Conservation (phyloP, 2,888 invertebrate species). For the Osmoderma eremita region DNA sequence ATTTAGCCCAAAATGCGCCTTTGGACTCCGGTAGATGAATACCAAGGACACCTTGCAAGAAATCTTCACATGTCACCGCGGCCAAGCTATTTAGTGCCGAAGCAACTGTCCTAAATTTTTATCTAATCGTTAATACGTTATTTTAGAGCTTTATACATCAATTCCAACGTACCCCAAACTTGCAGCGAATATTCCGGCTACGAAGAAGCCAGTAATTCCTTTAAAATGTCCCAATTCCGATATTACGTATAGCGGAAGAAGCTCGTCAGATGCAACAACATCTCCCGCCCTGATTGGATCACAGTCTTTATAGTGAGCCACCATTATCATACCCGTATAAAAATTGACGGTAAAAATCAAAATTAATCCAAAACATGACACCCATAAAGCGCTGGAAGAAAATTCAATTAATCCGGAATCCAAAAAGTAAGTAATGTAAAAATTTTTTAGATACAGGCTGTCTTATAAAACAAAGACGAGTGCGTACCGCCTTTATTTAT, state of each 20-base stretch:
- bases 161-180: slow-evolving; percentile 81
- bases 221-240: slow-evolving; percentile 78
- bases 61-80: slow-evolving; percentile 90
- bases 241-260: slow-evolving; percentile 91
- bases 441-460: not conserved
- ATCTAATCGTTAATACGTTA: slow-evolving; percentile 46
- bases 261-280: slow-evolving; percentile 79
- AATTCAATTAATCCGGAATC: not conserved
- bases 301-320: slow-evolving; percentile 82
- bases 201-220: slow-evolving; percentile 91
- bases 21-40: slow-evolving; percentile 77
- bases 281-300: slow-evolving; percentile 82
- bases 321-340: slow-evolving; percentile 86
- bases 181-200: slow-evolving; percentile 95
- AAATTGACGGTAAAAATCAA: slow-evolving; percentile 88
- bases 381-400: slow-evolving; percentile 75
- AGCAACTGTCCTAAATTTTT: slow-evolving; percentile 83
- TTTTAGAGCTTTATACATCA: not conserved
- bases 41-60: slow-evolving; percentile 77
- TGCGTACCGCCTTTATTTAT: too few relatives aligned
- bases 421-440: not conserved
- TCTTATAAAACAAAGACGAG: too few relatives aligned
- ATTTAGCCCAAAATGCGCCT: slow-evolving; percentile 78
- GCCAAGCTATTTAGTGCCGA: slow-evolving; percentile 94
- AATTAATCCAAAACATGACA: slow-evolving; percentile 78